Evolutionary conservation across 2,888 invertebrate species (phyloP), one percentile per base, ranked within the genome.

Genomic region (Limenitis camilla): DNA sequence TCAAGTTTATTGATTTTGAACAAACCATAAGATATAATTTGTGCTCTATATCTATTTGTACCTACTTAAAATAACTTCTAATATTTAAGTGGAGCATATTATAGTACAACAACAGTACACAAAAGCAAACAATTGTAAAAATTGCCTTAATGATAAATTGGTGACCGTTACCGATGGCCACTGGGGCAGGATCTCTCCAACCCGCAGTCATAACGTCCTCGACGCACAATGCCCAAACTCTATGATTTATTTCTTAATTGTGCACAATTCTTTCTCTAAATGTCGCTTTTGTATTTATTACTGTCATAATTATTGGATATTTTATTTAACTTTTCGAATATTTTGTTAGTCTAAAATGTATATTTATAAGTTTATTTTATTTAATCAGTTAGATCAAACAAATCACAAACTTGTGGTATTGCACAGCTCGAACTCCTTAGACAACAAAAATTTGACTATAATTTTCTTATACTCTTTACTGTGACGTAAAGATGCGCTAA

Each of bases 81-180:
- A n/a, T n/a, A n/a, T n/a, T n/a, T n/a, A n/a, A n/a, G n/a, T n/a
- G n/a, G n/a, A n/a, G 85, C 76, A 81, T 65, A 63, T 55, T 71
- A 58, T 63, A 33, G 55, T 28, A 4, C 57, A 41, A 49, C 46
- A 52, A 58, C 49, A 49, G 59, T 56, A 61, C 62, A 61, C 72
- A 74, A 76, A 78, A 74, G 76, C 82, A 83, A 83, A 82, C 83
- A 80, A 87, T 84, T 83, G 83, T 81, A 84, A 86, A 86, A 87
- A 86, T 87, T 80, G 87, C 78, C 81, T 72, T 86, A 86, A 87
- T 87, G 87, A 87, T 87, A 86, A 84, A 87, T 86, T 87, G 86
- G 83, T 81, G 80, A 83, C 79, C 83, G 76, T 81, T 82, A 72
- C 81, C 78, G 84, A 85, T 84, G 79, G 81, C 70, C 68, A 69